Evolutionary conservation across 2,888 invertebrate species (phyloP).

Genomic region (Drosophila algonquin): DNA sequence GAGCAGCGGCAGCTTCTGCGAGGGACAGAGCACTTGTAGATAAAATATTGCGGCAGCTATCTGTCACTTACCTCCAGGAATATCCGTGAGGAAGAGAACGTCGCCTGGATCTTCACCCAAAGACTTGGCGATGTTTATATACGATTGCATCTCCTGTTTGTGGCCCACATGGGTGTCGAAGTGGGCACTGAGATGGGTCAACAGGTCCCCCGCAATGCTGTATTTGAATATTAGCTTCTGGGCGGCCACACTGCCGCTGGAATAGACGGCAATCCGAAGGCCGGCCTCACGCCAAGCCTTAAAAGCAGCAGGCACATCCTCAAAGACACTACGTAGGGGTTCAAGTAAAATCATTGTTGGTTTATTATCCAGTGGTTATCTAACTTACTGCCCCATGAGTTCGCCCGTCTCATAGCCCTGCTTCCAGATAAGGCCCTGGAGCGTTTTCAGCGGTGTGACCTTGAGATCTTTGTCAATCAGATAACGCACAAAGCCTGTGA

Average conservation of each 20-base stretch:
- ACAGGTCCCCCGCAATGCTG: slow-evolving; percentile 90
- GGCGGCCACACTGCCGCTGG: slow-evolving; percentile 95
- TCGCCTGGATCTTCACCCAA: slow-evolving; percentile 87
- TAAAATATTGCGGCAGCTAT: background rate
- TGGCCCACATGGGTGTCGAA: slow-evolving; percentile 94
- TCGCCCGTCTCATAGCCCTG: slow-evolving; percentile 91
- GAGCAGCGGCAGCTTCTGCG: slow-evolving; percentile 93
- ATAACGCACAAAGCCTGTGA: slow-evolving; percentile 90
- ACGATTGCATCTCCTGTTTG: slow-evolving; percentile 92
- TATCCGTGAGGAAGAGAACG: slow-evolving; percentile 94
- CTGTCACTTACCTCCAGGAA: slow-evolving; percentile 89
- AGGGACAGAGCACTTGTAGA: slow-evolving; percentile 67
- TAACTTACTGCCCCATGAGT: slow-evolving; percentile 93
- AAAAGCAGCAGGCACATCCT: slow-evolving; percentile 91
- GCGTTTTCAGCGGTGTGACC: slow-evolving; percentile 90
- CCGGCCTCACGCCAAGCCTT: slow-evolving; percentile 89
- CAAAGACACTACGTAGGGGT: slow-evolving; percentile 89
- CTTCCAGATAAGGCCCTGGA: slow-evolving; percentile 96
- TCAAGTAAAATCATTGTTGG: background rate
- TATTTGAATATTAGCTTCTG: slow-evolving; percentile 94
- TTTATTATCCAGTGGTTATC: background rate
- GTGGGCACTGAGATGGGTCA: slow-evolving; percentile 89
- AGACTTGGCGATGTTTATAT: slow-evolving; percentile 89
- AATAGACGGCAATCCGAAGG: slow-evolving; percentile 92
- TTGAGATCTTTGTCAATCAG: slow-evolving; percentile 93